Conservation (phyloP, 2,797 vertebrate species). For the Gymnocypris eckloni region DNA sequence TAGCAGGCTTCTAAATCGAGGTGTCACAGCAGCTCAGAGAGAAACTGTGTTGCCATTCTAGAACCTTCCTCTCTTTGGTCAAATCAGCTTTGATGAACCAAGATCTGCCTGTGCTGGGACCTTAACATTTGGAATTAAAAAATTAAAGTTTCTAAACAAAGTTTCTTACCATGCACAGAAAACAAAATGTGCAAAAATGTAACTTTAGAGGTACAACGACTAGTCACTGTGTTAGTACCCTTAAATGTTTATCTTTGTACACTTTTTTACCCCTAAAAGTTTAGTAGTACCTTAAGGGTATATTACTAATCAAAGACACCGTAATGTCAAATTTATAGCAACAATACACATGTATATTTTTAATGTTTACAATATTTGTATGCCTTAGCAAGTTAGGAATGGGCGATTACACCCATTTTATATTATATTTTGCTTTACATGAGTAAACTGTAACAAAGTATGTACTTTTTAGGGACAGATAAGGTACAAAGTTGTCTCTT, state of each 20-base stretch:
- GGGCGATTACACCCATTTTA: too few relatives aligned
- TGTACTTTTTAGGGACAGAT: not conserved
- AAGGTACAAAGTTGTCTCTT: not conserved
- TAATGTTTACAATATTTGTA: too few relatives aligned
- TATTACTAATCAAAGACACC: not conserved
- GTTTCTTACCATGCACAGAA: not conserved
- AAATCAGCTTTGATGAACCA: constrained; percentile 22
- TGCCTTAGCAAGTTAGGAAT: too few relatives aligned
- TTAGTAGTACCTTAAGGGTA: not conserved
- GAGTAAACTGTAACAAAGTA: not conserved
- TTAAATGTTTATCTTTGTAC: not conserved
- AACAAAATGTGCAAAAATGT: not conserved
- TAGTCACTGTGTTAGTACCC: too few relatives aligned
- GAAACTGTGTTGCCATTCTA: constrained; percentile 38
- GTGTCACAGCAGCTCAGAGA: constrained; percentile 6
- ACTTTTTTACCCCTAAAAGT: not conserved
- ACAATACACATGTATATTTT: too few relatives aligned
- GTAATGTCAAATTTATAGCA: not conserved
- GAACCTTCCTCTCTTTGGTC: constrained; percentile 15
- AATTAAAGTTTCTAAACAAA: not conserved
- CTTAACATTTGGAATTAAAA: not conserved
- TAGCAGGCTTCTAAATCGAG: constrained; percentile 45
- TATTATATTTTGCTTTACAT: too few relatives aligned
- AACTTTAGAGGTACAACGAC: not conserved
- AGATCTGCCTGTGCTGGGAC: constrained; percentile 32